Evolutionary conservation across 2,797 vertebrate species (phyloP).

Genomic region (Geotrypetes seraphini): DNA sequence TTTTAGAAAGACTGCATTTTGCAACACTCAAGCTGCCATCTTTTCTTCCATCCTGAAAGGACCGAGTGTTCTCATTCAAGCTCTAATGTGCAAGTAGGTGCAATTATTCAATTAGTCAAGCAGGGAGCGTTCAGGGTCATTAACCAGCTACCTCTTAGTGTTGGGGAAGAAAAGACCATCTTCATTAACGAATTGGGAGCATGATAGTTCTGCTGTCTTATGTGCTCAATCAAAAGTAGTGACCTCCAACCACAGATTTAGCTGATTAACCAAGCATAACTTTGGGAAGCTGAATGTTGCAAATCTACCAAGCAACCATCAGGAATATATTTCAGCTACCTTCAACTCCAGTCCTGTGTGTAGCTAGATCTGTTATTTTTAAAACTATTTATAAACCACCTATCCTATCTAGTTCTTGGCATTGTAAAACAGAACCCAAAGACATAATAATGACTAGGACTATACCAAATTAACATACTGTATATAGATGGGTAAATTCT

Average conservation of each 20-base stretch:
- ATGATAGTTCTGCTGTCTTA: conserved; percentile 7
- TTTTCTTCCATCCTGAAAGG: neutral
- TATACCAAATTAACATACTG: too few species aligned
- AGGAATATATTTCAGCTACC: conserved; percentile 39
- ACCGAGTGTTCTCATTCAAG: too few species aligned
- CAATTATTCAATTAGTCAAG: neutral
- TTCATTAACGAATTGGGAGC: neutral
- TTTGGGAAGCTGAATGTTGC: neutral
- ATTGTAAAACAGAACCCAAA: too few species aligned
- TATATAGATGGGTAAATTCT: too few species aligned
- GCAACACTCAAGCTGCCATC: neutral
- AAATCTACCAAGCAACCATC: conserved; percentile 13
- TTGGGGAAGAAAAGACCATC: conserved; percentile 3
- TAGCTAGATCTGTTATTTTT: conserved; percentile 28
- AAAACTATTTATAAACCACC: too few species aligned
- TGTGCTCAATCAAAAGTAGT: conserved; percentile 17
- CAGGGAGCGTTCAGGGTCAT: conserved; percentile 18
- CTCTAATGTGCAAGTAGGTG: conserved; percentile 2
- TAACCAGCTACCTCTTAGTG: neutral
- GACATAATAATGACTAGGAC: too few species aligned
- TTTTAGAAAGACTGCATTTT: neutral
- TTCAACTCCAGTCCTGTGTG: conserved; percentile 6
- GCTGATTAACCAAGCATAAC: conserved; percentile 20
- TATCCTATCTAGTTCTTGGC: too few species aligned
- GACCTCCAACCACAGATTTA: conserved; percentile 37